Conservation (phyloP, 2,888 invertebrate genomes). For the Flabesymbios commensalis region DNA sequence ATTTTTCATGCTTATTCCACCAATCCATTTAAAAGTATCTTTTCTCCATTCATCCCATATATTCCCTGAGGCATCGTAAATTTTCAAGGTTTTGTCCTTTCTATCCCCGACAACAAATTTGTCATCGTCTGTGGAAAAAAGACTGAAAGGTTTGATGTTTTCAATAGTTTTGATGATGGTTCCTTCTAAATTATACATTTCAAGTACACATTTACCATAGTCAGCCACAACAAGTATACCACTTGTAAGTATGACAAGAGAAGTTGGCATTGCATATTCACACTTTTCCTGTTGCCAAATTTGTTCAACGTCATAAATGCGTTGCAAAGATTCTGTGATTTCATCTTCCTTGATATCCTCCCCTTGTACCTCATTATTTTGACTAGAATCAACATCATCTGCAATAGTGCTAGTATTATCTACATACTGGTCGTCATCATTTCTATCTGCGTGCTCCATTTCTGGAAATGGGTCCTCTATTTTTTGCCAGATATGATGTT, state of each 20-base stretch:
- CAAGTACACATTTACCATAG: constrained; percentile 19
- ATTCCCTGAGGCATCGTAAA: constrained; percentile 26
- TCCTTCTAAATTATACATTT: constrained; percentile 24
- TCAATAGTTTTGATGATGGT: constrained; percentile 14
- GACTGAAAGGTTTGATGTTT: constrained; percentile 28
- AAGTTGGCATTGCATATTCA: constrained; percentile 28
- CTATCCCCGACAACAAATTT: constrained; percentile 27
- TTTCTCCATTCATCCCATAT: constrained; percentile 23
- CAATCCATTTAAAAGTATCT: constrained; percentile 25
- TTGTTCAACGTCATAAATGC: background rate
- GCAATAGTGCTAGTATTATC: too few relatives aligned
- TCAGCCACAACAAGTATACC: constrained; percentile 27
- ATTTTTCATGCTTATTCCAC: constrained; percentile 17
- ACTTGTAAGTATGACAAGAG: constrained; percentile 15
- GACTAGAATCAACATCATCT: too few relatives aligned
- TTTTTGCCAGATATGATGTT: too few relatives aligned
- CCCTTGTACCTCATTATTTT: too few relatives aligned
- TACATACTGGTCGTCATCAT: too few relatives aligned
- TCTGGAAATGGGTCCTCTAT: too few relatives aligned
- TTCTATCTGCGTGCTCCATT: too few relatives aligned
- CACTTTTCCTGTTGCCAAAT: constrained; percentile 18
- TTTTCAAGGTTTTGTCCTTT: constrained; percentile 19
- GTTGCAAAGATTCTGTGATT: background rate
- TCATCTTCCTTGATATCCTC: too few relatives aligned
- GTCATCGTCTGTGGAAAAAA: constrained; percentile 3